Percentiles rank a stretch among this genome's conserved stretches.
Evolutionary conservation across 2,888 invertebrate species (phyloP).

Genomic region (Scaptomyza parva): DNA sequence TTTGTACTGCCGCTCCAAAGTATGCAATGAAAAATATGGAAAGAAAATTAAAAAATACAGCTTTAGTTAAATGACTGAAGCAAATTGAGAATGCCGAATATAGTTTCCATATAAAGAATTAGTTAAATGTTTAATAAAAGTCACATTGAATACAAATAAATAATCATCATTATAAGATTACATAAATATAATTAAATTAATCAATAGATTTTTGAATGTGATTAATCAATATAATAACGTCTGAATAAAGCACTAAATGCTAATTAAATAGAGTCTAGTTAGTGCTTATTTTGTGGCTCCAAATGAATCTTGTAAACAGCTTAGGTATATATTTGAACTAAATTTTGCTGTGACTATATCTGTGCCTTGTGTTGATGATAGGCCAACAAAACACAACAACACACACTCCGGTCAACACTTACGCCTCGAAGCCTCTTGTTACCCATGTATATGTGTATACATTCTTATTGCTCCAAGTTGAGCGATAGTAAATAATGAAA

Average conservation of each 20-base stretch:
- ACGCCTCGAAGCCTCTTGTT: conserved; percentile 21
- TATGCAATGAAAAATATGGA: conserved; percentile 11
- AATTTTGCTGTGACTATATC: conserved; percentile 25
- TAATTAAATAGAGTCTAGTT: too few relatives aligned
- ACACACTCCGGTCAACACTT: conserved; percentile 4
- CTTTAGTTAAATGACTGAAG: too few relatives aligned
- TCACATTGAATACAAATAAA: background rate
- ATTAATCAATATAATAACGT: conserved; percentile 9
- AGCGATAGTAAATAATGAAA: conserved; percentile 46
- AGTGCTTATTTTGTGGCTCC: conserved; percentile 23
- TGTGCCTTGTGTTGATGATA: conserved; percentile 37
- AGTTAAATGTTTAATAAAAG: background rate
- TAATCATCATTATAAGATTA: too few relatives aligned
- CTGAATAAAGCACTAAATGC: conserved; percentile 19
- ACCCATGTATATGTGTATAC: conserved; percentile 10
- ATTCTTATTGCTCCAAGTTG: conserved; percentile 8
- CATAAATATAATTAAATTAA: background rate
- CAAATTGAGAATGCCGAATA: too few relatives aligned
- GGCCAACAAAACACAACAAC: conserved; percentile 26
- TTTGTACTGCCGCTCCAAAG: conserved; percentile 19
- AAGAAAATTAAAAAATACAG: too few relatives aligned
- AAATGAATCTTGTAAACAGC: conserved; percentile 62
- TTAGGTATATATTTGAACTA: conserved; percentile 49
- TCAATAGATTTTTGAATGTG: conserved; percentile 4
- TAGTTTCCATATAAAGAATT: too few relatives aligned